Base-by-base conservation (phyloP, 1,140 invertebrate genomes). In the Drosophila subobscura region DNA sequence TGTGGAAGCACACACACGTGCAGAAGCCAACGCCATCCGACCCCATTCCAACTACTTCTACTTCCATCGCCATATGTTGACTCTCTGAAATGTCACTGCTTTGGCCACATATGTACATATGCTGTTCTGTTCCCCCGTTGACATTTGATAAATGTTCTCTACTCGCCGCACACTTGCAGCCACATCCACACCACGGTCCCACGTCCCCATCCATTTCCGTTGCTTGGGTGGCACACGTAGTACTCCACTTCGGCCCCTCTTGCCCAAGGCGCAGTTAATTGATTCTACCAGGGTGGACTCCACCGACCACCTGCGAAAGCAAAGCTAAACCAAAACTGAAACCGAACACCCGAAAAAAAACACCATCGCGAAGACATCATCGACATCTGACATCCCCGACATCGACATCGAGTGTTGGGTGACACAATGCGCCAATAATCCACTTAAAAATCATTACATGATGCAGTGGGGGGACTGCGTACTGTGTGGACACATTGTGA, bases 91-190 rank as follows among this genome's bases (percentile, higher is more conserved):
- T 27, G 22, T 50, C 44, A 50, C 50, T 51, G 49, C 54, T 25
- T 23, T 5, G 27, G 51, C 61, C 72, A 75, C 50, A 59, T 49
- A 66, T 72, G 56, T 60, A 20, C 1, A 1, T 76, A 79, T 85
- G 80, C 60, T 73, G 55, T 22, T 27, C 61, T 45, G 23, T 10
- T 12, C 10, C 12, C 61, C 63, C 45, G 50, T 61, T 86, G 83
- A 72, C 74, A 77, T 65, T 75, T 86, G 81, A 86, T 86, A 86
- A 88, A 86, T 86, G 80, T 77, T 51, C 53, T 70, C 27, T 25
- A 10, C 12, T 12, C 12, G 33, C 33, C 29, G 29, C 33, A 37
- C 33, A 37, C 33, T 37, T 37, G 33, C 33, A 45, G 16, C 22
- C 29, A 8, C 33, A 67, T 42, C 65, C 25, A 53, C 27, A 40